Evolutionary conservation across 1,140 invertebrate genomes (phyloP).

Genomic region (Nilaparvata lugens): DNA sequence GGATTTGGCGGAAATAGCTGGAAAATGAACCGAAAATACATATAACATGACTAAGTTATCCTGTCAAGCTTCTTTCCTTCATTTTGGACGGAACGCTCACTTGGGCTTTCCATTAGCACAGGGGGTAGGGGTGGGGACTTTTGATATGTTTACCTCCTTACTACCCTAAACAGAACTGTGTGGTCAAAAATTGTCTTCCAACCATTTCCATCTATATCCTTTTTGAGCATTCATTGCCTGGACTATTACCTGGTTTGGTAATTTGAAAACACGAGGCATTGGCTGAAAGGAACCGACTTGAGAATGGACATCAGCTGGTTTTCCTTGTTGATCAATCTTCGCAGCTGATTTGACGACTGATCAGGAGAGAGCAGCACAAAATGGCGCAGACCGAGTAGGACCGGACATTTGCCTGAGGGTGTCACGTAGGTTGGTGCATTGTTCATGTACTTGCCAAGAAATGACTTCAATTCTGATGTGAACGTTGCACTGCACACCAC

Average conservation of each 20-base stretch:
- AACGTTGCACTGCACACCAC: constrained; percentile 94
- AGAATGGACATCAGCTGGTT: constrained; percentile 61
- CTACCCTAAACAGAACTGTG: no score
- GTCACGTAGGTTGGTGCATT: constrained; percentile 64
- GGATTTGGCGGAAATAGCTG: no score
- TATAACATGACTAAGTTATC: no score
- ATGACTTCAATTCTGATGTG: constrained; percentile 58
- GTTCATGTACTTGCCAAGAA: constrained; percentile 69
- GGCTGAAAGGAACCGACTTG: constrained; percentile 63
- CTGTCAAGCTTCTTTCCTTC: no score
- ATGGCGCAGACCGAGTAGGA: constrained; percentile 69
- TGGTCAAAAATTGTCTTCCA: no score
- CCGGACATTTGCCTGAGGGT: constrained; percentile 34
- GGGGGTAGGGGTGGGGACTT: no score
- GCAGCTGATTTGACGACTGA: constrained; percentile 44
- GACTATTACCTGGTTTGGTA: constrained; percentile 66
- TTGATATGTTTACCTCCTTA: no score
- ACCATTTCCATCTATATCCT: no score
- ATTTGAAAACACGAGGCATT: constrained; percentile 87
- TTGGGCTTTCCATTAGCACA: no score
- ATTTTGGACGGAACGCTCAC: no score
- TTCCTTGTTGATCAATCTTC: constrained; percentile 59
- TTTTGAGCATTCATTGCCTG: no score
- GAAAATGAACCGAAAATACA: no score
- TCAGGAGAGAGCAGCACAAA: constrained; percentile 48